Base-by-base conservation (phyloP, 2,113 vertebrate species). In the Carettochelys insculpta region DNA sequence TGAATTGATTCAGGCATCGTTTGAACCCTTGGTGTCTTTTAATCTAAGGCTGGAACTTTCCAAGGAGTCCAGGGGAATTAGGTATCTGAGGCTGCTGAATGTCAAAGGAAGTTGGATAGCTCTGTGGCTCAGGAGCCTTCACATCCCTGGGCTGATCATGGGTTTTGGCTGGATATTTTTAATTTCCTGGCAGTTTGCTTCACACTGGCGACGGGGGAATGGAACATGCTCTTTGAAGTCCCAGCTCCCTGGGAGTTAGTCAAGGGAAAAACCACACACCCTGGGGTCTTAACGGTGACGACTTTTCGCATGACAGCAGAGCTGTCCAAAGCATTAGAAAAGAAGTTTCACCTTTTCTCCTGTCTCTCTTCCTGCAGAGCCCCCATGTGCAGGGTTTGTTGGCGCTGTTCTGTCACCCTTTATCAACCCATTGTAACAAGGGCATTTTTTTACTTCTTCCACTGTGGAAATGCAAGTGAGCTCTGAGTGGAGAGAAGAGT, bases 301-400 rank as follows among this genome's bases (percentile, higher is more conserved):
- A 5, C 47, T 3, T 20, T 2, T 79, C 94, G 76, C 13, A 5
- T 88, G 84, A 79, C 4, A 1, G 58, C 4, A 0, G 20, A 88
- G 80, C 87, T 90, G 91, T 86, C 94, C 43, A 0, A 93, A 94
- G 77, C 82, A n/a, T 88, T n/a, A 56, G 91, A 31, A 61, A 96
- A 93, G 3, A 77, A 43, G 22, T 43, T 41, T 73, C 61, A 65
- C 61, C 17, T 65, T 65, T n/a, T 17, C 58, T 34, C n/a, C 34
- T 19, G 61, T 65, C 34, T 65, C 9, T 65, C 61, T 65, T n/a
- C 16, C 19, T n/a, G 34, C 61, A 9, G 61, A 65, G 7, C 17
- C 61, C 61, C 61, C 8, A 4, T 34, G n/a, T 65, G 61, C 61
- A n/a, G 61, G 61, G 8, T 65, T 65, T 8, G 17, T 34, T n/a